A percentile compares a stretch with the other conserved stretches of the same genome.
Conservation (phyloP, 2,888 invertebrate species). For the Thera obeliscata region DNA sequence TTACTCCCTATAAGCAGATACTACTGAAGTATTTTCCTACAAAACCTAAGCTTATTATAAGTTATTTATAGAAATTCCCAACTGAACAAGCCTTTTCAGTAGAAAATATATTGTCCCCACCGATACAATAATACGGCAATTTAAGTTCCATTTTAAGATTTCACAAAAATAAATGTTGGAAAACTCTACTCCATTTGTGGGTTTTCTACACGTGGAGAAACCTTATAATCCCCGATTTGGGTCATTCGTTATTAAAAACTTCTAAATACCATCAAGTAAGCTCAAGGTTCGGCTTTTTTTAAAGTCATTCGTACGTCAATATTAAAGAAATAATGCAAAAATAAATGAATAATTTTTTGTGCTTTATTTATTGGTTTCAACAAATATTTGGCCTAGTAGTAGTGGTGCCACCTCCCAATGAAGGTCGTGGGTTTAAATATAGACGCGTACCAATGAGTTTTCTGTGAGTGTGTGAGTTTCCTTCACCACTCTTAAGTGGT, state of each 20-base stretch:
- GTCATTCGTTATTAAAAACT: neutral
- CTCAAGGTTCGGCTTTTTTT: no score
- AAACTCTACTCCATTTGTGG: conserved; percentile 14
- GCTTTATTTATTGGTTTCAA: no score
- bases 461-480: no score
- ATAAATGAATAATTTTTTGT: no score
- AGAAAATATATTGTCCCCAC: conserved; percentile 10
- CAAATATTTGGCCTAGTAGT: no score
- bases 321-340: no score
- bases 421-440: no score
- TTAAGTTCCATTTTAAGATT: conserved; percentile 19
- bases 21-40: neutral
- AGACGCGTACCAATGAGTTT: no score
- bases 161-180: conserved; percentile 30
- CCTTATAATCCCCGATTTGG: neutral
- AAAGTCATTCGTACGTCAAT: no score
- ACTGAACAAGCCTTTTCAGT: conserved; percentile 2
- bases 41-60: neutral
- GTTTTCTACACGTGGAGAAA: conserved; percentile 2
- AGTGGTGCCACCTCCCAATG: no score
- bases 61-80: neutral
- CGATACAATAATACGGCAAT: conserved; percentile 24
- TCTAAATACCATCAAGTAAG: neutral
- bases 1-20: no score
- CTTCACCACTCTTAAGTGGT: no score